These are phyloP conservation scores for Daboia siamensis DNA, from an alignment of 2,113 vertebrate species.

Conservation along the genomic window DNA sequence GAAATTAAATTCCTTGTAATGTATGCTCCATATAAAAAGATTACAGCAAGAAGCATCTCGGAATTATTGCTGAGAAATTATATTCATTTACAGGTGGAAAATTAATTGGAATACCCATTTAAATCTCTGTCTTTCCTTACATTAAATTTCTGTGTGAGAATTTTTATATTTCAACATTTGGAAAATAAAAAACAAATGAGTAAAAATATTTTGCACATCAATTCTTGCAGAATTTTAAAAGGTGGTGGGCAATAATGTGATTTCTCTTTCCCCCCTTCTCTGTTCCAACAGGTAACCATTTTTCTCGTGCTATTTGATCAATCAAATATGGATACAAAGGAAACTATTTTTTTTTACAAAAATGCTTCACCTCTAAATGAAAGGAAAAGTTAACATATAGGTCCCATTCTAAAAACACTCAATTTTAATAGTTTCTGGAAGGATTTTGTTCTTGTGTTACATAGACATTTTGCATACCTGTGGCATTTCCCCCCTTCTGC, in stretches of 20 bases:
- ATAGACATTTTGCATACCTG: background rate
- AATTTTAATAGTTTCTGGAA: background rate
- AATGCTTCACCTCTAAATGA: background rate
- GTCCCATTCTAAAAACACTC: background rate
- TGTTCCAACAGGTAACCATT: background rate
- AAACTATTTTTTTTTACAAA: too few species aligned
- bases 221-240: background rate
- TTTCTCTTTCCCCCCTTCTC: background rate
- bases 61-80: conserved; percentile 49
- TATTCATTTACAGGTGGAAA: conserved; percentile 42
- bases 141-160: background rate
- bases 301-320: background rate
- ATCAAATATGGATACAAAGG: background rate
- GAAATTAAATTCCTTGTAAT: conserved; percentile 57
- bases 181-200: background rate
- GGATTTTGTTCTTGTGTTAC: background rate
- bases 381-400: background rate
- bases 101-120: conserved; percentile 22
- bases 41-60: conserved; percentile 42
- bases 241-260: background rate
- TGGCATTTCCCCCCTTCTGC: background rate
- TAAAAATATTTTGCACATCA: background rate
- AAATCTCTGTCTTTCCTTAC: background rate
- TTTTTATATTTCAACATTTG: background rate
- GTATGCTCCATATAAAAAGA: conserved; percentile 49